These are phyloP conservation scores for Mactromeris polynyma DNA, from an alignment of 2,888 invertebrate genomes.

Conservation along the genomic window DNA sequence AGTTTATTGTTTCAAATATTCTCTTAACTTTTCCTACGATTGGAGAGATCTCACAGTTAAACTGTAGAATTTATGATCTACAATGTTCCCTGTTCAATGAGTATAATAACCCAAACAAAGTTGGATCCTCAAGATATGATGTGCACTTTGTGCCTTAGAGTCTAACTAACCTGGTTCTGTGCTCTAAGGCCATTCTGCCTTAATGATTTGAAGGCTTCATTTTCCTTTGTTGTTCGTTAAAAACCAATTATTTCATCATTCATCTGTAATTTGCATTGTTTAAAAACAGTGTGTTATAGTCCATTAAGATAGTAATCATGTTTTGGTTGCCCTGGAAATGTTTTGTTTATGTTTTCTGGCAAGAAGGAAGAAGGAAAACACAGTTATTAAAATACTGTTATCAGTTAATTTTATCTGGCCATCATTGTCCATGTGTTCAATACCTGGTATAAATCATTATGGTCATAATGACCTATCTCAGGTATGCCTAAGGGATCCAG, in stretches of 20 bases:
- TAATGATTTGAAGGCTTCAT: neutral
- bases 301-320: conserved; percentile 10
- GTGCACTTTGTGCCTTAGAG: no score
- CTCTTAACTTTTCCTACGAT: no score
- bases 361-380: neutral
- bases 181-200: neutral
- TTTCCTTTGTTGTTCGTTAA: neutral
- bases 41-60: no score
- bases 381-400: neutral
- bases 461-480: conserved; percentile 4
- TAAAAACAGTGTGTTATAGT: neutral
- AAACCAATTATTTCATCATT: neutral
- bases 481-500: neutral
- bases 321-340: neutral
- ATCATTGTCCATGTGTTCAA: neutral
- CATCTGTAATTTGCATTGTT: conserved; percentile 4
- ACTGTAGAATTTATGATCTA: no score
- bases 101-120: no score
- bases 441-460: neutral
- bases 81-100: no score
- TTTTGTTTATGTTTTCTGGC: conserved; percentile 8
- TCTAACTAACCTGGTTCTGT: neutral
- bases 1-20: no score
- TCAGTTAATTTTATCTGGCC: neutral
- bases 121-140: no score